Percentiles rank a stretch among this genome's conserved stretches.
These are phyloP conservation scores for Crepidodera aurea DNA, from an alignment of 2,888 invertebrate species.

Conservation along the genomic window DNA sequence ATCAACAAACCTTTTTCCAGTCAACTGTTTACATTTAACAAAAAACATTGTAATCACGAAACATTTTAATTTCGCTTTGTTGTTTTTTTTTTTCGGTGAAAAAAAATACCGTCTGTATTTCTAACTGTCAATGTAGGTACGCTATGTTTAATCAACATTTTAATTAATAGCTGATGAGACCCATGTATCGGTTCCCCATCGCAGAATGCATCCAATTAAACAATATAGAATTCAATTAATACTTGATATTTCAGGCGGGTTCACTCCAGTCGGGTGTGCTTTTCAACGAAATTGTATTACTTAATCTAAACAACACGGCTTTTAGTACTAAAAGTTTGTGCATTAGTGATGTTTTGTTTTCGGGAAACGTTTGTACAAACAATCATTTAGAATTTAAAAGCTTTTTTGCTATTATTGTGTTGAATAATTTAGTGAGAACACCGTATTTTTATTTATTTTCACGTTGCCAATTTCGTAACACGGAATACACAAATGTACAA, in stretches of 20 bases:
- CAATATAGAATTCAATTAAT: conserved; percentile 28
- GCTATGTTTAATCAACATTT: conserved; percentile 22
- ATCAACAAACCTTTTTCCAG: background rate
- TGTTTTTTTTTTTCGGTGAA: background rate
- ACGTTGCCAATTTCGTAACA: no score
- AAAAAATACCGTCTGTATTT: conserved; percentile 25
- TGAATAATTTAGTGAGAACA: no score
- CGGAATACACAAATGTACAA: no score
- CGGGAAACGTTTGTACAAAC: background rate
- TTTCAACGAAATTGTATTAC: conserved; percentile 7
- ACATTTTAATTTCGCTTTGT: background rate
- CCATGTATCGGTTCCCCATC: conserved; percentile 22
- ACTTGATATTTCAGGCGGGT: conserved; percentile 16
- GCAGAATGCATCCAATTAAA: conserved; percentile 27
- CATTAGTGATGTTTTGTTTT: conserved; percentile 1
- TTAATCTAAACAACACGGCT: background rate
- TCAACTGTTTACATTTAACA: background rate
- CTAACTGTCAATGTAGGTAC: conserved; percentile 26
- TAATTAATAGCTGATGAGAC: conserved; percentile 26
- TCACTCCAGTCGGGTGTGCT: conserved; percentile 6
- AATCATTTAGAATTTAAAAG: background rate
- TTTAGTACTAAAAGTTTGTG: background rate
- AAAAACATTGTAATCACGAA: background rate
- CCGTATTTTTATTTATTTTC: no score
- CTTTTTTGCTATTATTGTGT: no score